A percentile compares a stretch with the other conserved stretches of the same genome.
phyloP scores from a whole-genome alignment of 2,797 vertebrate species.

The Sarcophilus harrisii region DNA sequence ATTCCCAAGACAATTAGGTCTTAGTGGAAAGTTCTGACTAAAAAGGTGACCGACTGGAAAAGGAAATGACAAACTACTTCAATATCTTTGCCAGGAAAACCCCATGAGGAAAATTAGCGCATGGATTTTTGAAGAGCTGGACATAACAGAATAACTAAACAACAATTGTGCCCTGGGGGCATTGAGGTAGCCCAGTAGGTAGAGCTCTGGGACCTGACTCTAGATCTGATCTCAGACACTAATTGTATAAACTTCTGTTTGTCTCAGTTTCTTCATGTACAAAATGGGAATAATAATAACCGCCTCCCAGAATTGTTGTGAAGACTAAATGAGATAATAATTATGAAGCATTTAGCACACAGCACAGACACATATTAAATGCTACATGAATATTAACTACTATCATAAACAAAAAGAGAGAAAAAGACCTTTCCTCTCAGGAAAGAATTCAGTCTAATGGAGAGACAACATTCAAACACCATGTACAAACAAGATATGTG shows the following conservation, averaged over 20 bases:
- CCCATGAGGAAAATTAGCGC: neutral
- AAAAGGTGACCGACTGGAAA: neutral
- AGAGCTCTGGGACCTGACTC: neutral
- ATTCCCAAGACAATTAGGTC: neutral
- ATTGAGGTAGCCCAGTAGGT: neutral
- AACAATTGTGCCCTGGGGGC: neutral
- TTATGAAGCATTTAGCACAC: neutral
- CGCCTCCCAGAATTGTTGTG: neutral
- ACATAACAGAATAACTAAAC: neutral
- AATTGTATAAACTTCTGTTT: neutral
- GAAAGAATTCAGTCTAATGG: neutral
- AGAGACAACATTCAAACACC: neutral
- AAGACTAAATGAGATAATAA: neutral
- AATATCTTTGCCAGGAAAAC: neutral
- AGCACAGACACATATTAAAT: neutral
- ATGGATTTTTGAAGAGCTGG: neutral
- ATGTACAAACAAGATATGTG: neutral
- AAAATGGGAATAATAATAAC: neutral
- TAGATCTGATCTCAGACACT: neutral
- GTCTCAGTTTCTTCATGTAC: neutral
- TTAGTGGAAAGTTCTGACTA: neutral
- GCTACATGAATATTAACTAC: neutral
- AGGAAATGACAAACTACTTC: neutral
- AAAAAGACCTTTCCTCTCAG: neutral
- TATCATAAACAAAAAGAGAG: neutral